Base-by-base conservation (phyloP, 2,113 vertebrate genomes). In the Tympanuchus pallidicinctus region DNA sequence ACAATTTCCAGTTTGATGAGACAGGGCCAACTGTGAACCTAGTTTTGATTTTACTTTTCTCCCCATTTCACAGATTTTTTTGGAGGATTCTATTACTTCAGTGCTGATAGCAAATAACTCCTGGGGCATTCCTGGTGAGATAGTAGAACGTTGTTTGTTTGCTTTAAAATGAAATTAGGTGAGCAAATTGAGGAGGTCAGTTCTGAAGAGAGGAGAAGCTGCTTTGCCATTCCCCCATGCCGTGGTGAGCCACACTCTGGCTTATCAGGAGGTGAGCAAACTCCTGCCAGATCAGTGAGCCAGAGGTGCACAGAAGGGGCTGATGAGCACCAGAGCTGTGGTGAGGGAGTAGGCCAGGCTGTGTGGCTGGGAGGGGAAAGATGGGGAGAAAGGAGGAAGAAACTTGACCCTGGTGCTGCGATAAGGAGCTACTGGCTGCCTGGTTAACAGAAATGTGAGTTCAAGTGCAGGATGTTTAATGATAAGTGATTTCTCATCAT, bases 321-420 rank as follows among this genome's bases (percentile, higher is more conserved):
- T 95, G 96, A 94, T 96, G 88, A 92, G 75, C 54, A 40, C 59
- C n/a, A 48, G 64, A 88, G 82, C 67, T 69, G 82, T 32, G 42
- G 65, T 38, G 27, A 61, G 30, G 69, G 57, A 86, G 32, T 5
- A 3, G 7, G 72, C 75, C 88, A 50, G 65, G 13, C 72, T 65
- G 40, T 2, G 2, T 47, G 47, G 8, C 61, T 36, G 54, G 27
- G 40, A 69, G 93, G 82, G 45, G 76, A 59, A 61, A 88, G 54
- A 34, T 73, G 82, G 79, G 57, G 79, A 81, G 73, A 72, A 74
- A 64, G 73, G 86, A 57, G 72, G 13, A 19, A 86, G 60, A 84
- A 81, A 71, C n/a, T 43, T 69, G 34, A 72, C 59, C 9, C 17
- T 45, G n/a, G 11, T 5, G 24, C 34, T 17, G 50, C 13, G 93